Percentiles rank a stretch among this genome's conserved stretches.
These are phyloP conservation scores for Ispidina picta DNA, from an alignment of 2,797 vertebrate species.

Conservation along the genomic window DNA sequence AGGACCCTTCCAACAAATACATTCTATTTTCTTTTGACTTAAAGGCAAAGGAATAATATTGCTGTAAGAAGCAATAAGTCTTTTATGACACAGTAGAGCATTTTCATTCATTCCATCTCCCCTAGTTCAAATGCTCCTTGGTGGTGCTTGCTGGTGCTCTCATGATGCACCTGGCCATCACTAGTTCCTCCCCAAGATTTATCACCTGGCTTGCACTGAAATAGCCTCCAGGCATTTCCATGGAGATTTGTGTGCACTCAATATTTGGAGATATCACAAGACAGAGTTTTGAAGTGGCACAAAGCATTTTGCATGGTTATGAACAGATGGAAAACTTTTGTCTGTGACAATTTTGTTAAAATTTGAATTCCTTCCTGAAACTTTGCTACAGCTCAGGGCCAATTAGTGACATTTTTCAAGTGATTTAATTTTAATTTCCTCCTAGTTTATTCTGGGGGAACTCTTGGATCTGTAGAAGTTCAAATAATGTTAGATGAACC, in stretches of 20 bases:
- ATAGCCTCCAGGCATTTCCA: not conserved
- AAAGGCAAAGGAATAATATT: not conserved
- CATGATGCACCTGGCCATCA: not conserved
- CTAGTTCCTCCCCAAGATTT: not conserved
- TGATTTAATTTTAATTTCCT: not conserved
- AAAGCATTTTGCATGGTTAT: not conserved
- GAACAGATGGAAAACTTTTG: not conserved
- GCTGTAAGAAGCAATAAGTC: not conserved
- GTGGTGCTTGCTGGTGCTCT: not conserved
- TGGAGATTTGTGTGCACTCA: not conserved
- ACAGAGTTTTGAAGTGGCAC: not conserved
- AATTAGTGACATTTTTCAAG: not conserved
- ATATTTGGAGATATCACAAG: not conserved
- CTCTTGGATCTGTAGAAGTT: not conserved
- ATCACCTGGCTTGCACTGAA: not conserved
- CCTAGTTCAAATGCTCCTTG: not conserved
- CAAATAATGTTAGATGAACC: not conserved
- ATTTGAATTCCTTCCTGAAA: not conserved
- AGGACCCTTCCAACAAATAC: not conserved
- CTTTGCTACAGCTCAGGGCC: not conserved
- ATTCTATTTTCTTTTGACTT: not conserved
- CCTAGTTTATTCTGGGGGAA: not conserved
- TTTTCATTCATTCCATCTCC: not conserved
- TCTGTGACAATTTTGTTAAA: not conserved
- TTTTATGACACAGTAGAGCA: not conserved